Evolutionary conservation across 2,797 vertebrate species (phyloP).

Genomic region (Salarias fasciatus): DNA sequence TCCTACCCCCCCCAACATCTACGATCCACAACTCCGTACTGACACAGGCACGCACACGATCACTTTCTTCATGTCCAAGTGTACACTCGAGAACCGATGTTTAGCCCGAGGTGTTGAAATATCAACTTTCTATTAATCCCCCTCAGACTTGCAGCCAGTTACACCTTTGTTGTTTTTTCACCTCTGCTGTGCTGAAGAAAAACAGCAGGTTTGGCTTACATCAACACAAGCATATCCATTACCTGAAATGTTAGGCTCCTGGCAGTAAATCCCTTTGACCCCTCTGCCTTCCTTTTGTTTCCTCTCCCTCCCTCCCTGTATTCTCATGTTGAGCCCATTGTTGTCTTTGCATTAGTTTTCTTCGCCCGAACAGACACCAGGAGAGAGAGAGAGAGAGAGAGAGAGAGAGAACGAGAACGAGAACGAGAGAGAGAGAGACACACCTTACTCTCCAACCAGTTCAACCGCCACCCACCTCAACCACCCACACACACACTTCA

Average conservation of each 20-base stretch:
- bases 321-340: slow-evolving; percentile 56
- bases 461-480: slow-evolving; percentile 34
- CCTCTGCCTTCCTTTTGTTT: slow-evolving; percentile 57
- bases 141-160: slow-evolving; percentile 71
- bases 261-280: slow-evolving; percentile 84
- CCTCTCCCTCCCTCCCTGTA: slow-evolving; percentile 25
- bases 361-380: slow-evolving; percentile 46
- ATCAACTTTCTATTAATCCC: slow-evolving; percentile 72
- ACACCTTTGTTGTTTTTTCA: slow-evolving; percentile 76
- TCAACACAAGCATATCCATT: slow-evolving; percentile 83
- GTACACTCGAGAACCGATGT: slow-evolving; percentile 64
- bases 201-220: slow-evolving; percentile 77
- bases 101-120: slow-evolving; percentile 72
- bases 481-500: slow-evolving; percentile 53
- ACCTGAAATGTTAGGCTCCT: slow-evolving; percentile 78
- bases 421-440: slow-evolving; percentile 36
- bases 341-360: slow-evolving; percentile 49
- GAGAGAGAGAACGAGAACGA: slow-evolving; percentile 4
- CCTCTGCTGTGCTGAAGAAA: slow-evolving; percentile 68
- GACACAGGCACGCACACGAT: slow-evolving; percentile 31
- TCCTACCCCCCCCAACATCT: slow-evolving; percentile 12
- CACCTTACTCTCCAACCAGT: slow-evolving; percentile 51
- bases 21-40: slow-evolving; percentile 18
- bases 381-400: slow-evolving; percentile 22
- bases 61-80: slow-evolving; percentile 54